Base-by-base conservation (phyloP, 2,797 vertebrate genomes). In the Xiphorhynchus erythropygius region DNA sequence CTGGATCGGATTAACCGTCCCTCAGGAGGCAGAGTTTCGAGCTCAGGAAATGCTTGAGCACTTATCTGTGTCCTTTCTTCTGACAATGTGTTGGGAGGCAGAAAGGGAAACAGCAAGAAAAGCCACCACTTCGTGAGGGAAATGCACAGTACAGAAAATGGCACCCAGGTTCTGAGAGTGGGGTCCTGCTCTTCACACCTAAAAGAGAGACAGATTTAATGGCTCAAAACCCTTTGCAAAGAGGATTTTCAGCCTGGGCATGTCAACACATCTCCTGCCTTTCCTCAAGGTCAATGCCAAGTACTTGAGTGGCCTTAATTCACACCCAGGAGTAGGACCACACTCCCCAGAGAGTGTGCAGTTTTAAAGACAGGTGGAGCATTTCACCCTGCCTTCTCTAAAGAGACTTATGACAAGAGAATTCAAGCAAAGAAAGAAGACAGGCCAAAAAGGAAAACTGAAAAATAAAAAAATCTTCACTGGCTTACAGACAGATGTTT, bases 1-100 rank as follows among this genome's bases (percentile, higher is more conserved):
- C 88, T 85, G 71, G 71, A 83, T 93, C 75, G 83, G 56, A 89
- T 83, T 69, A 69, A 65, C n/a, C n/a, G n/a, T 69, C 65, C 57
- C 69, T 91, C 64, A 80, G 87, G 86, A 92, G 78, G 33, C 52
- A 80, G 60, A 77, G 62, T 74, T 92, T 81, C 0, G 13, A 93
- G 65, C 46, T 89, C 90, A 93, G 93, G 92, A 96, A 96, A 89
- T 78, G 81, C 81, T 68, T 89, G 46, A 83, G 68, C 86, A 83
- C 71, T 92, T 95, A 69, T 75, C 92, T 87, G 53, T 11, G 1
- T 85, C 49, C 75, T 83, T 93, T 93, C 30, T 85, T 79, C 89
- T 85, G 86, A 90, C 81, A 84, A 30, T 33, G 71, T 71, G 86
- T 71, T 60, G 59, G 47, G 89, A 89, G 64, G 68, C 19, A 85